Evolutionary conservation across 1,140 invertebrate species (phyloP), one percentile per base, ranked within the genome.

Genomic region (Idris sp.): DNA sequence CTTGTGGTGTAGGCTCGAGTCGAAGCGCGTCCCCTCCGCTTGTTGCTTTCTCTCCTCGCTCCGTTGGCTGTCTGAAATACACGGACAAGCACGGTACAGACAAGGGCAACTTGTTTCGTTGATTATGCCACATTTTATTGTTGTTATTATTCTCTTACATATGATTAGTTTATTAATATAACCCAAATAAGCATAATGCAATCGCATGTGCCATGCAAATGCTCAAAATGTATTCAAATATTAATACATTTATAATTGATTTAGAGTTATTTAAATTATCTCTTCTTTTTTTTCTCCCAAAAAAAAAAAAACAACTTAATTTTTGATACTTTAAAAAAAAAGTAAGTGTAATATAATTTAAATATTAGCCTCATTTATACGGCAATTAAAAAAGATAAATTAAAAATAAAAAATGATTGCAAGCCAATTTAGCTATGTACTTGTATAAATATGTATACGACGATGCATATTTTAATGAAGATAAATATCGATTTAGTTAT

Each of bases 21-120:
- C 84, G 38, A 81, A 65, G 48, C 83, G 82, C 81, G 77, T 76
- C 80, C 87, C 86, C 81, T 87, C 86, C 59, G 78, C 67, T 76
- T 84, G 80, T 79, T 86, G 84, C 82, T 87, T 87, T 87, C 84
- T 86, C 80, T 87, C 86, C 73, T 86, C 86, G 85, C 86, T 87
- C 76, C 86, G 84, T 82, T 87, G 86, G 74, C 86, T 87, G 77
- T 87, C 86, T 87, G 81, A 84, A 87, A 86, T 85, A 86, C 80
- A 84, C 65, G 75, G 53, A 83, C 78, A 79, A 69, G 46, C 68
- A 69, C 65, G n/a, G 72, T 77, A 80, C 41, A 48, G 16, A 48
- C 41, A 72, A 77, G 76, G 76, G 77, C 74, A 69, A 43, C 67
- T 59, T 58, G 31, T 71, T 72, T 71, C 56, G 49, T 69, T 77